phyloP scores from a whole-genome alignment of 2,113 vertebrate species.

The Heterotilapia buettikoferi region DNA sequence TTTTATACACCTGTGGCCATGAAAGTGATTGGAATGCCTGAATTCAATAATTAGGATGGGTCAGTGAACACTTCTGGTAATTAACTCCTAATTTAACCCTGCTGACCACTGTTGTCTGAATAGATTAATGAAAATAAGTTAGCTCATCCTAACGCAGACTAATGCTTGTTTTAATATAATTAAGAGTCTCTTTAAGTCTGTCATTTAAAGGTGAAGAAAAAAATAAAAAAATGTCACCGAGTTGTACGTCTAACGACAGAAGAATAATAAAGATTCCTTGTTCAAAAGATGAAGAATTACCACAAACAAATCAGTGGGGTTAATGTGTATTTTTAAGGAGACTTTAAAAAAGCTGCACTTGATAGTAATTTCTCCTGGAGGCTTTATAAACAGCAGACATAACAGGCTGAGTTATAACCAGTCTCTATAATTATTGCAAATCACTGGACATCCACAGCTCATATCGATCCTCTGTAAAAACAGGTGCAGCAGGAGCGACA shows the following conservation, averaged over 20 bases:
- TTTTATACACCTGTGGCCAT: neutral
- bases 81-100: neutral
- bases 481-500: neutral
- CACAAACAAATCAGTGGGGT: neutral
- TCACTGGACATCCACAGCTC: neutral
- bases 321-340: neutral
- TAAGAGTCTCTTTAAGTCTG: neutral
- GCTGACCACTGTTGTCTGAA: neutral
- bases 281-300: neutral
- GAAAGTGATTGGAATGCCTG: neutral
- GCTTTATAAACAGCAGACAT: conserved; percentile 1
- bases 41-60: neutral
- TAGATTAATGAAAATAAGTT: neutral
- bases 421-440: conserved; percentile 25
- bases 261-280: neutral
- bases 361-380: conserved; percentile 3
- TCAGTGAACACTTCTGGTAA: neutral
- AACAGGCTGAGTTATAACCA: neutral
- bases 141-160: neutral
- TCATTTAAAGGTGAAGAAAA: neutral
- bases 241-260: neutral
- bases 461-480: neutral
- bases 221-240: neutral
- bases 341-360: neutral
- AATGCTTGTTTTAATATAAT: neutral